Conservation (phyloP, 2,113 vertebrate genomes). For the Tachuris rubrigastra region DNA sequence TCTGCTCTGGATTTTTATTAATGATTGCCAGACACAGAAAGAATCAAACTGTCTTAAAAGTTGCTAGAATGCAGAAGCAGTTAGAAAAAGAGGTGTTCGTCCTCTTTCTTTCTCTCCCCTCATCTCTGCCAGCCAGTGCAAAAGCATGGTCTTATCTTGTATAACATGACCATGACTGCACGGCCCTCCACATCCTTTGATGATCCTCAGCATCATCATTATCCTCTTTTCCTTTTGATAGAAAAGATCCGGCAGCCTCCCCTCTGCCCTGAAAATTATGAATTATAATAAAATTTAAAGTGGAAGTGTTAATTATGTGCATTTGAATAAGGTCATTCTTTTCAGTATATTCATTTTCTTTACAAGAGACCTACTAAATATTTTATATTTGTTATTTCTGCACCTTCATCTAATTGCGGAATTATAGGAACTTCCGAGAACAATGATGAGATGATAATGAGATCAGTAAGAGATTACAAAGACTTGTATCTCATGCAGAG, state of each 20-base stretch:
- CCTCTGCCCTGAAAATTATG: not conserved
- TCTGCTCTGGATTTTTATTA: not conserved
- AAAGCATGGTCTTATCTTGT: not conserved
- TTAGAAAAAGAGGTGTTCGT: not conserved
- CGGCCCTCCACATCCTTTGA: not conserved
- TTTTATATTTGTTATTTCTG: constrained; percentile 27
- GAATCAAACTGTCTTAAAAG: not conserved
- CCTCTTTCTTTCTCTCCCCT: not conserved
- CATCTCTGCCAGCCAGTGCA: not conserved
- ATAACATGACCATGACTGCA: not conserved
- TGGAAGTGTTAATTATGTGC: not conserved
- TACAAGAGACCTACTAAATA: not conserved
- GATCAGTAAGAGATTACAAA: not conserved
- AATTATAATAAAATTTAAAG: not conserved
- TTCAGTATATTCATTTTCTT: not conserved
- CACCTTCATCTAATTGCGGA: not conserved
- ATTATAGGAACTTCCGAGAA: not conserved
- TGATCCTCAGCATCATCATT: not conserved
- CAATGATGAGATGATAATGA: not conserved
- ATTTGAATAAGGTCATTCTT: not conserved
- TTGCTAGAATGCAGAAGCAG: not conserved
- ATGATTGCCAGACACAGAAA: not conserved
- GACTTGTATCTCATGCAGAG: not conserved
- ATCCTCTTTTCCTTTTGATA: not conserved
- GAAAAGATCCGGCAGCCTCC: not conserved